These are phyloP conservation scores for Anolis sagrei DNA, from an alignment of 2,113 vertebrate genomes.

Conservation along the genomic window DNA sequence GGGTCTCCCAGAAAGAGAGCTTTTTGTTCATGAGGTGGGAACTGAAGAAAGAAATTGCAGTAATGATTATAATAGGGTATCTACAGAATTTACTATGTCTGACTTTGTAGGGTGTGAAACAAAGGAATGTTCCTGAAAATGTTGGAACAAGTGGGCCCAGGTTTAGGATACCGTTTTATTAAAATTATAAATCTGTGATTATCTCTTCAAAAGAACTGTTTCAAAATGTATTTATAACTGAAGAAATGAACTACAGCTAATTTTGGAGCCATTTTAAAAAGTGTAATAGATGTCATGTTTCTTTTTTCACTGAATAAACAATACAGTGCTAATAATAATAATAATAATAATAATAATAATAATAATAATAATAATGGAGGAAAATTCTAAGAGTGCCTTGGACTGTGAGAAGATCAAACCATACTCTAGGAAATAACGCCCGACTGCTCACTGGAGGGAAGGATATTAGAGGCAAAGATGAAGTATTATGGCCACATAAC, in stretches of 20 bases:
- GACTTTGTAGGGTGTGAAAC: background rate
- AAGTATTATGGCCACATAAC: too few species aligned
- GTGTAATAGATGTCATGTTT: background rate
- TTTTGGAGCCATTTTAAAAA: background rate
- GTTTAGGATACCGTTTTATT: background rate
- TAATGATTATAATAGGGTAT: background rate
- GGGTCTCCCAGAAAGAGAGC: background rate
- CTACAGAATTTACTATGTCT: background rate
- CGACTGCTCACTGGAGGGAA: too few species aligned
- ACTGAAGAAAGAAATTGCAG: fast-evolving
- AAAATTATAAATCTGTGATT: background rate
- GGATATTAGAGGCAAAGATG: too few species aligned
- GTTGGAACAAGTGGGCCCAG: background rate
- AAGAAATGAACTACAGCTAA: background rate
- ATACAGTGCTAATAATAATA: background rate
- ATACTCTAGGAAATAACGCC: too few species aligned
- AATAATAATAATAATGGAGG: too few species aligned
- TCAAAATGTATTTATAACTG: background rate
- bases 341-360: too few species aligned
- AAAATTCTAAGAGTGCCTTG: too few species aligned
- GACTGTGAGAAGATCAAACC: too few species aligned
- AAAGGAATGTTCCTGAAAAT: background rate
- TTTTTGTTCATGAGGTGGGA: background rate
- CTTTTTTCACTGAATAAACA: background rate
- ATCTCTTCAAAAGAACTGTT: background rate